Base-by-base conservation (phyloP, 2,113 vertebrate genomes). In the Scolopax mira region DNA sequence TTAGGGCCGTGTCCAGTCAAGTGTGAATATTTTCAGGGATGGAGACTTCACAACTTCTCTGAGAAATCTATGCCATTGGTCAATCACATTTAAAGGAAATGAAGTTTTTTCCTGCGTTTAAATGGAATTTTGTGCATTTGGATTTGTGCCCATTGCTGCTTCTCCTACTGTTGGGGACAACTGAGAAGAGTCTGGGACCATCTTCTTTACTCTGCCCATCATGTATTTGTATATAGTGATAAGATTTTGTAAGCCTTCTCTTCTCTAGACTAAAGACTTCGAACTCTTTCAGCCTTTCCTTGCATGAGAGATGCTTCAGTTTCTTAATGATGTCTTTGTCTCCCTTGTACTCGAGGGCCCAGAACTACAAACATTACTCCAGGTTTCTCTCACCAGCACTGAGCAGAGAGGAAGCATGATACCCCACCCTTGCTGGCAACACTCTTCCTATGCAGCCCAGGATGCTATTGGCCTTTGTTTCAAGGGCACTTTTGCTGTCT, bases 1-100 rank as follows among this genome's bases (percentile, higher is more conserved):
- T 74, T 35, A 42, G 46, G 24, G 6, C 41, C 2, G 0, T 70
- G 8, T 49, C 21, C 4, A 8, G 3, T 11, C 19, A 78, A 11
- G 12, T 65, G 25, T 51, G 12, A 82, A 10, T 90, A 55, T 94
- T 79, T 94, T 27, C 24, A 35, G 30, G 9, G 12, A 23, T 55
- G 17, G 28, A 90, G 17, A 57, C 35, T 79, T 73, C 33, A 69
- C 28, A 65, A 21, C 16, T 67, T 55, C 44, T 65, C 42, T 73
- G 37, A 51, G 37, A 30, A 89, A 23, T 24, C 8, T 84, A 18
- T 86, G 80, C 8, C 23, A 15, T 11, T 69, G 17, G 69, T 69
- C 54, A 69, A 25, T 35, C 27, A 75, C 10, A 8, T 7, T 35
- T 33, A n/a, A 15, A 27, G n/a, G 49, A 55, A 79, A 85, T 77